A percentile compares a stretch with the other conserved stretches of the same genome.
Evolutionary conservation across 2,113 vertebrate genomes (phyloP).

Genomic region (crab-eating macaque (Macaca fascicularis)): DNA sequence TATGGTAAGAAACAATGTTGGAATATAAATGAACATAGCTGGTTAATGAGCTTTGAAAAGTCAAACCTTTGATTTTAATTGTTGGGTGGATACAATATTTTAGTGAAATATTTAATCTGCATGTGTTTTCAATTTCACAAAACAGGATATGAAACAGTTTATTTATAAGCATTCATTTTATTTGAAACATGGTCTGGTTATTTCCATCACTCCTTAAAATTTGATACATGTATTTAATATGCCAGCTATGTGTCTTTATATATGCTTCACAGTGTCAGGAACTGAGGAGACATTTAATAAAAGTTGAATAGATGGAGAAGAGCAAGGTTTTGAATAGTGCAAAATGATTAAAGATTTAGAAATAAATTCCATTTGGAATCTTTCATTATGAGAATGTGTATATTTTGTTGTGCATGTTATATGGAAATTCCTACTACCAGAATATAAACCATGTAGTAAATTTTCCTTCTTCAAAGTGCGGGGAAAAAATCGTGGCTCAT

Average conservation of each 20-base stretch:
- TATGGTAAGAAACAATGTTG: not conserved
- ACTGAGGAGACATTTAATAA: not conserved
- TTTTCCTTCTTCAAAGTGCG: not conserved
- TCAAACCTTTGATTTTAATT: conserved; percentile 52
- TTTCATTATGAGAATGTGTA: not conserved
- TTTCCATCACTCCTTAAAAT: not conserved
- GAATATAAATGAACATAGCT: conserved; percentile 57
- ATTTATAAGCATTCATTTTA: conserved; percentile 22
- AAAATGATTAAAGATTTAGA: conserved; percentile 15
- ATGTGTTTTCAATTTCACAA: conserved; percentile 38
- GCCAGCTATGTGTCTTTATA: not conserved
- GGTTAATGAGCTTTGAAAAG: conserved; percentile 59
- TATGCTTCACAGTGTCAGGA: not conserved
- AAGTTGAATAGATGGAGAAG: not conserved
- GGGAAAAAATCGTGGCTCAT: not conserved
- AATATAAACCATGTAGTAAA: not conserved
- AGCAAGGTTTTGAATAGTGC: not conserved
- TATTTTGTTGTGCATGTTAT: conserved; percentile 5
- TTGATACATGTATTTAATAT: not conserved
- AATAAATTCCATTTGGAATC: not conserved
- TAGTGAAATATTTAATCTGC: conserved; percentile 54
- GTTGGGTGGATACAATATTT: conserved; percentile 57
- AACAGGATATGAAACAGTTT: conserved; percentile 15
- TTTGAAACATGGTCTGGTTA: not conserved
- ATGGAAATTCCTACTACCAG: not conserved